Evolutionary conservation across 2,113 vertebrate genomes (phyloP).

Genomic region (Aldabrachelys gigantea): DNA sequence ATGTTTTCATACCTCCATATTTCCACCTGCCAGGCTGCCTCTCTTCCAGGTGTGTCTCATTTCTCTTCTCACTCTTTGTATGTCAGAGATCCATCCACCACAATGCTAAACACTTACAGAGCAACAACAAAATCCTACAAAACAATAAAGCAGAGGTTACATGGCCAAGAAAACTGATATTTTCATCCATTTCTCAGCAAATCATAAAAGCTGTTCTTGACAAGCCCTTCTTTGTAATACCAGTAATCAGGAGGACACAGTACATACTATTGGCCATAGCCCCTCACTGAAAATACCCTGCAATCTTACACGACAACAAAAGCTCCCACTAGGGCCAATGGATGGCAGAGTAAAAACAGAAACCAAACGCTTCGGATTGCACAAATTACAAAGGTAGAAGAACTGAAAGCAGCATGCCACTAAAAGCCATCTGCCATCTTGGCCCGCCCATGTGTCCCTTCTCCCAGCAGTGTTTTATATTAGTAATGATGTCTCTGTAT

Average conservation of each 20-base stretch:
- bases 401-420: constrained; percentile 72
- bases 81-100: background rate
- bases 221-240: constrained; percentile 48
- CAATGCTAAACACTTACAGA: background rate
- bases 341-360: constrained; percentile 78
- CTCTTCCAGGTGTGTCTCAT: background rate
- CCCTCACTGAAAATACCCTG: constrained; percentile 77
- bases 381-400: constrained; percentile 73
- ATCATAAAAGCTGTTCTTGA: constrained; percentile 52
- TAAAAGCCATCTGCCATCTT: constrained; percentile 80
- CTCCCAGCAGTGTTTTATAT: constrained; percentile 71
- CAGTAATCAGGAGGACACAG: constrained; percentile 53
- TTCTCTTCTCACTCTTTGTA: background rate
- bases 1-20: background rate
- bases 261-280: constrained; percentile 51
- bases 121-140: background rate
- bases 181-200: constrained; percentile 66
- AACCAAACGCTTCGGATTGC: constrained; percentile 75
- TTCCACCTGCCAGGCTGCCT: background rate
- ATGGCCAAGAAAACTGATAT: constrained; percentile 41
- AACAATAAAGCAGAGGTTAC: constrained; percentile 38
- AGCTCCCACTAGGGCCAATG: constrained; percentile 69
- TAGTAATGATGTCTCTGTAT: constrained; percentile 74
- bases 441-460: constrained; percentile 73
- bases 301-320: constrained; percentile 75